Base-by-base conservation (phyloP, 1,140 invertebrate species). In the Argopecten irradians region DNA sequence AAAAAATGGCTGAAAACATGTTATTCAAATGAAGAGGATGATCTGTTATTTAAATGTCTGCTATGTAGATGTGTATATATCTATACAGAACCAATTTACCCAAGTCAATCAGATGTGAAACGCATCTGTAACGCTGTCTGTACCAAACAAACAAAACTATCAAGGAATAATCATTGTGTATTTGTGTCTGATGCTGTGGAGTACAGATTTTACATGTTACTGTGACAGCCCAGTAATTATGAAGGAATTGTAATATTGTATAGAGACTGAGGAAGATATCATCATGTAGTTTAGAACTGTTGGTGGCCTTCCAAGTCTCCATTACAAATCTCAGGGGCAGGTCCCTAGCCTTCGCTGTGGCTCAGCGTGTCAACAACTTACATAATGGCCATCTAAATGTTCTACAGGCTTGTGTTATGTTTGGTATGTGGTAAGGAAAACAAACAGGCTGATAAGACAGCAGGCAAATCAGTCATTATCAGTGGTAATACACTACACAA, bases 21-120 rank as follows among this genome's bases (percentile, higher is more conserved):
- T 71, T 71, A 71, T 71, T 71, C 22, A 71, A 71, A 71, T 71
- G 55, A 71, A 71, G 55, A n/a, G 11, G 22, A 71, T 7, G 28
- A 71, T 71, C 55, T 71, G 55, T 71, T 71, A 71, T 71, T 71
- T n/a, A 71, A 71, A 71, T 71, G 55, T 71, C 55, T 71, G 22
- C 55, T 71, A 28, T 71, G 22, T 71, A 28, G 2, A 71, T 71
- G 5, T 71, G n/a, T 28, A 28, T 71, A 71, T 39, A 39, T 8
- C 5, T 19, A 11, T 71, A 71, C 55, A 71, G 13, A 3, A 22
- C 43, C 9, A 19, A 16, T 13, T 39, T 39, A 39, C 36, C 36
- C 36, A 8, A 13, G 36, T 39, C 36, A 39, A 39, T 28, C 55
- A 28, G n/a, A 71, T 16, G 28, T 28, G n/a, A n/a, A 71, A 71